These are phyloP conservation scores for Pelusios castaneus DNA, from an alignment of 2,113 vertebrate species.

Conservation along the genomic window DNA sequence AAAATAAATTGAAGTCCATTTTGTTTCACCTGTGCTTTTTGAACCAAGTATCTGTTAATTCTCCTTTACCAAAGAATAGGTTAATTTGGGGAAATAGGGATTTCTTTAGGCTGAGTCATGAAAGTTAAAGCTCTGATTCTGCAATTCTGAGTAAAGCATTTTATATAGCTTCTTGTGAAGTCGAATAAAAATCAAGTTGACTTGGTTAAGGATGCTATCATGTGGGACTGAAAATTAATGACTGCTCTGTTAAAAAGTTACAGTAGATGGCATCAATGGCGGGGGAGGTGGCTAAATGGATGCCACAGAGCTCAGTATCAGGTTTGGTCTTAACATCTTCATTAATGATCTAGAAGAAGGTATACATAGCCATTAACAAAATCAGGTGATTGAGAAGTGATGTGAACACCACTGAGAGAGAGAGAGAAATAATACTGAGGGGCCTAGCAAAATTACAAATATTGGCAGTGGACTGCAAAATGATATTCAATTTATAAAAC, in stretches of 20 bases:
- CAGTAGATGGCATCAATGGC: accelerated
- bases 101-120: neutral
- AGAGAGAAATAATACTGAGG: no score
- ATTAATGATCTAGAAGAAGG: neutral
- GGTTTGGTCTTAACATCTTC: neutral
- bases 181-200: neutral
- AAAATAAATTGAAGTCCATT: neutral
- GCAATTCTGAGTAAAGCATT: neutral
- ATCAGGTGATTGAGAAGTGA: accelerated
- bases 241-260: neutral
- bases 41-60: neutral
- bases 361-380: neutral
- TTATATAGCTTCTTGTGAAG: neutral
- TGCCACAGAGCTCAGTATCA: neutral
- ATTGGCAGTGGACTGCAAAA: neutral
- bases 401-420: neutral
- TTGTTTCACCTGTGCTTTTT: neutral
- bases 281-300: neutral
- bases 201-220: neutral
- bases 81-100: neutral
- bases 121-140: neutral
- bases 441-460: neutral
- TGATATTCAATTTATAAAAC: neutral
- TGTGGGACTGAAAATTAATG: neutral
- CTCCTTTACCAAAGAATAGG: neutral